Evolutionary conservation across 2,113 vertebrate genomes (phyloP).

Genomic region (Pardalotus punctatus): DNA sequence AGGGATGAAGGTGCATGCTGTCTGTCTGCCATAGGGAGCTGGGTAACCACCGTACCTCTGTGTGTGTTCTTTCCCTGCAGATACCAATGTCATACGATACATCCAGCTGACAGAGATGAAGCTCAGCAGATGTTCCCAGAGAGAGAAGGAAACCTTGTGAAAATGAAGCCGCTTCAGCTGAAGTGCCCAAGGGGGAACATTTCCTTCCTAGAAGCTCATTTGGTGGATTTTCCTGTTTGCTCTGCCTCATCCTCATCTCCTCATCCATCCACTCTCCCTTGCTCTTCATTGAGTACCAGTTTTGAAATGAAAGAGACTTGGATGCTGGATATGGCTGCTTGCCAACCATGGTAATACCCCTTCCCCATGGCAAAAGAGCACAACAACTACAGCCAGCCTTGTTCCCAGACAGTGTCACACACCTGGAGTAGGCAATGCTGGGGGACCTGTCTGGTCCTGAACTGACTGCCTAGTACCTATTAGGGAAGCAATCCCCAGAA

Average conservation of each 20-base stretch:
- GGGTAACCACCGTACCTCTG: not conserved
- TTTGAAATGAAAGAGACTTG: slow-evolving; percentile 40
- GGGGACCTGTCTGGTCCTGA: slow-evolving; percentile 2
- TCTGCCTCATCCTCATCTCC: slow-evolving; percentile 33
- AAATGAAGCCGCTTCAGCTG: slow-evolving; percentile 33
- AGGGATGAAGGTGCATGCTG: not conserved
- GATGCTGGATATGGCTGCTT: slow-evolving; percentile 19
- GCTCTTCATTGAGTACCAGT: slow-evolving; percentile 28
- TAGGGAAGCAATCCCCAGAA: not conserved
- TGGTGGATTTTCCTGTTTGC: slow-evolving; percentile 59
- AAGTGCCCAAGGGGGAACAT: slow-evolving; percentile 17
- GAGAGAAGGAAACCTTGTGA: slow-evolving; percentile 91
- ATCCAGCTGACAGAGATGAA: slow-evolving; percentile 99
- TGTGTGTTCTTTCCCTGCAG: slow-evolving; percentile 73
- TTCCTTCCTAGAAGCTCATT: slow-evolving; percentile 46
- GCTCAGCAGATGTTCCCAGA: slow-evolving; percentile 91
- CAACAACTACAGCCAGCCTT: slow-evolving; percentile 44
- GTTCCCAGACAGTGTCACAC: slow-evolving; percentile 11
- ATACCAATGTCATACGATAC: slow-evolving; percentile 97
- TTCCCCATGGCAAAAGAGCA: slow-evolving; percentile 31
- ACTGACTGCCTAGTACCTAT: not conserved
- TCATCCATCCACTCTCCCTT: slow-evolving; percentile 13
- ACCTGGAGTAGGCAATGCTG: slow-evolving; percentile 1
- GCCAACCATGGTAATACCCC: not conserved
- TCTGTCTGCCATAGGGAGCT: not conserved